Evolutionary conservation across 2,888 invertebrate species (phyloP).

Genomic region (Agelastica alni): DNA sequence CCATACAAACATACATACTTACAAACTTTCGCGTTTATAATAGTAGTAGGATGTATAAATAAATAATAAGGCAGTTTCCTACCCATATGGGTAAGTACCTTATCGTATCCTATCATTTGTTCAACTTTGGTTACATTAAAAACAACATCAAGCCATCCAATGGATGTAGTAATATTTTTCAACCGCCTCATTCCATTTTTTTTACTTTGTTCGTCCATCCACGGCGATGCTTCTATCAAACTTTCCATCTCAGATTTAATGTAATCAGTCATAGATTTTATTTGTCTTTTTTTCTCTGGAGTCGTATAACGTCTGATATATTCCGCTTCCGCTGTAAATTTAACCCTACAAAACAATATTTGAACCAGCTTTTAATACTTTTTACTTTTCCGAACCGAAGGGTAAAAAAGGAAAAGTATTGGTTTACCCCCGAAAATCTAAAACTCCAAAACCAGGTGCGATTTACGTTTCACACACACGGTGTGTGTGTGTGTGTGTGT

Average conservation of each 20-base stretch:
- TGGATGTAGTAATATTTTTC: conserved; percentile 32
- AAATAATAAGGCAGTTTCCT: background rate
- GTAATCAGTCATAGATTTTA: conserved; percentile 37
- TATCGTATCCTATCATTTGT: conserved; percentile 34
- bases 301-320: conserved; percentile 41
- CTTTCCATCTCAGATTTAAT: conserved; percentile 38
- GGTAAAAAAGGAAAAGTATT: too few species aligned
- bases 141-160: conserved; percentile 42
- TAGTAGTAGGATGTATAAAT: too few species aligned
- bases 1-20: too few species aligned
- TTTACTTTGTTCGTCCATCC: conserved; percentile 41
- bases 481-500: too few species aligned
- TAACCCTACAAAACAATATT: conserved; percentile 38
- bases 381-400: too few species aligned
- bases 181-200: conserved; percentile 29
- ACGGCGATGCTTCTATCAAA: conserved; percentile 31
- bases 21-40: background rate
- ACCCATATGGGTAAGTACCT: conserved; percentile 30
- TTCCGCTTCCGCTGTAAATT: conserved; percentile 42
- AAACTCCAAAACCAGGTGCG: too few species aligned
- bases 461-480: too few species aligned
- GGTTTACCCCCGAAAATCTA: too few species aligned
- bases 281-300: conserved; percentile 30
- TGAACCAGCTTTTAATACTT: too few species aligned
- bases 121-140: conserved; percentile 41